Evolutionary conservation across 1,140 invertebrate species (phyloP), one percentile per base, ranked within the genome.

Genomic region (Lucilia cuprina): DNA sequence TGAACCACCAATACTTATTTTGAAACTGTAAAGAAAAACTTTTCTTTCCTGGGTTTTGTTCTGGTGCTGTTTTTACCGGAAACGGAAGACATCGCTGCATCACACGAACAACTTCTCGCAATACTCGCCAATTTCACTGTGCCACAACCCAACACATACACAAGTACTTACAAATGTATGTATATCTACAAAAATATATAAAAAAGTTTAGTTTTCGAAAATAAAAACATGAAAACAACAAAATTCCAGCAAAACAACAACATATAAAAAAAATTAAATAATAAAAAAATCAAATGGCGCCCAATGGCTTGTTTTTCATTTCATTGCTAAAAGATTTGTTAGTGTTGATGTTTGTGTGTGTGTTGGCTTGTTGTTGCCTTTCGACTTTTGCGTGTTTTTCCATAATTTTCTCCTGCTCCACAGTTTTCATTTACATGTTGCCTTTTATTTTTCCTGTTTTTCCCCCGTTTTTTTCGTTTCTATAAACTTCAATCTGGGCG

Each of bases 261-360:
- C 30, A 77, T 34, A 41, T 35, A 77, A 41, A 35, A n/a, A 35
- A 70, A 25, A 4, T 19, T n/a, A 80, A 80, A 12, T 21, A 80
- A 80, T 19, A 70, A 70, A 10, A 70, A 49, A 80, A 80, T 80
- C 77, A 80, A 50, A 80, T 80, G 77, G 77, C 77, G 77, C 77
- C 77, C 77, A 80, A 80, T 80, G 77, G 77, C 77, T 80, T 80
- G 77, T 80, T 80, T 80, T 80, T 80, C 77, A 80, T 80, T 80
- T 49, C 41, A 80, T 80, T 80, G 77, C 77, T 49, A 80, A 80
- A 49, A 49, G 77, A 80, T 80, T 80, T 80, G 77, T 25, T 80
- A 49, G 19, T 80, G 47, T 80, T 78, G 34, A 10, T 41, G 35
- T 78, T 78, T 60, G 55, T 60, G 1, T 30, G 55, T 60, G 55